Evolutionary conservation across 2,113 vertebrate genomes (phyloP), one percentile per base, ranked within the genome.

Genomic region (Poicephalus meyeri): DNA sequence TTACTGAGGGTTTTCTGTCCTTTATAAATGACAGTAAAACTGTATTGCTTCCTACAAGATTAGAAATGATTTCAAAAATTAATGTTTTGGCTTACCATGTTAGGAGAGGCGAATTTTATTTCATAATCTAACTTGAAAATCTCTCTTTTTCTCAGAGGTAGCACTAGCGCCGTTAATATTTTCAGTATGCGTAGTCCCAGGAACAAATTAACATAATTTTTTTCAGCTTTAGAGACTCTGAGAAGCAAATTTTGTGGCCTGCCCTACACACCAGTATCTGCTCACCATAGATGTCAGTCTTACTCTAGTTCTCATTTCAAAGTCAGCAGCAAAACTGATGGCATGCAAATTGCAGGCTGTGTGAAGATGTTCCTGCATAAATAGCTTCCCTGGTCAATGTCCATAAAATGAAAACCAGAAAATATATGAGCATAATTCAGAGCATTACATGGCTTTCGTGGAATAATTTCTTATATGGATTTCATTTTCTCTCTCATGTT

Each of bases 191-290:
- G 53, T 9, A 56, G 16, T 66, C 50, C 33, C 11, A 74, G 46
- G 68, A 93, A 77, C 42, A 86, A 83, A 90, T n/a, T 66, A 64
- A 61, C 47, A 11, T 89, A 71, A 84, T 91, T 91, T 92, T 91
- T 86, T 64, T 50, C 61, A 85, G 25, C 21, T 87, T 87, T 77
- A 65, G 61, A 79, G 73, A 60, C 52, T 81, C 31, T 81, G 60
- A 72, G 66, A 64, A 58, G 28, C 33, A 56, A 17, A 73, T 86
- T 89, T 74, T 68, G 79, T 91, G 70, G 70, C 31, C 47, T 89
- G 86, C 39, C 66, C 73, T 86, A 24, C 7, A 42, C 21, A 46
- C 18, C 11, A 3, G 46, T 50, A 63, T 92, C 77, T 91, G n/a
- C 69, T n/a, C 23, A 47, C 39, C 29, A 23, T 29, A 88, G 77